Conservation (phyloP, 2,797 vertebrate genomes). For the Lycodopsis pacificus region DNA sequence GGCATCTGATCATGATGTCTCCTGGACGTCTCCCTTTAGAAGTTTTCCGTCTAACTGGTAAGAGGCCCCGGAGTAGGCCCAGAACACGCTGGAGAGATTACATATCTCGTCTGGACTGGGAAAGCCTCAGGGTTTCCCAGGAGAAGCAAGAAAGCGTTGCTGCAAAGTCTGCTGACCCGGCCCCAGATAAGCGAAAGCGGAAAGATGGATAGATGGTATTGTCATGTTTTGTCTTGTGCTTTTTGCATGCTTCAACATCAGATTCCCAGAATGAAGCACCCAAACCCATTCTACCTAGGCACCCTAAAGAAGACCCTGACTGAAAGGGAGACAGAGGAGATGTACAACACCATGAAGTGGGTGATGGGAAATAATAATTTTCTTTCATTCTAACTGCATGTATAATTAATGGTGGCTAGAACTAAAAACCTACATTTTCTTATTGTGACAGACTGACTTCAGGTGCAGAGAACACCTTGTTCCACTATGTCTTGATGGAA, state of each 20-base stretch:
- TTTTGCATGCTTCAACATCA: constrained; percentile 34
- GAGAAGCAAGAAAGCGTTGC: no score
- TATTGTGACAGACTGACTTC: constrained; percentile 86
- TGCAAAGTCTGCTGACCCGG: no score
- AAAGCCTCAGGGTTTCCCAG: no score
- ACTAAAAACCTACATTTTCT: not conserved
- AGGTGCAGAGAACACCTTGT: constrained; percentile 94
- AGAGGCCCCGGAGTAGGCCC: no score
- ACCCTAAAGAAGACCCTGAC: constrained; percentile 89
- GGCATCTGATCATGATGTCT: no score
- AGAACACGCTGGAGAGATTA: no score
- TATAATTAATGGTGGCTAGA: not conserved
- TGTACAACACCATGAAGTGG: constrained; percentile 89
- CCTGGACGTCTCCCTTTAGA: no score
- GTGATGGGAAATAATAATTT: constrained; percentile 34
- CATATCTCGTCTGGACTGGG: no score
- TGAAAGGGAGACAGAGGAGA: constrained; percentile 88
- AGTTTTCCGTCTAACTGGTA: no score
- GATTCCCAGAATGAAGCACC: constrained; percentile 88
- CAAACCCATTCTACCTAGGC: constrained; percentile 92
- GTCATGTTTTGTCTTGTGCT: not conserved
- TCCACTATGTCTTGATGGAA: constrained; percentile 96
- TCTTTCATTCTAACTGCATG: not conserved
- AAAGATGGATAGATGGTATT: not conserved
- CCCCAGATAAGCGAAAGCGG: not conserved